These are phyloP conservation scores for Meteorus sp. DNA, from an alignment of 1,140 invertebrate genomes.

Conservation along the genomic window DNA sequence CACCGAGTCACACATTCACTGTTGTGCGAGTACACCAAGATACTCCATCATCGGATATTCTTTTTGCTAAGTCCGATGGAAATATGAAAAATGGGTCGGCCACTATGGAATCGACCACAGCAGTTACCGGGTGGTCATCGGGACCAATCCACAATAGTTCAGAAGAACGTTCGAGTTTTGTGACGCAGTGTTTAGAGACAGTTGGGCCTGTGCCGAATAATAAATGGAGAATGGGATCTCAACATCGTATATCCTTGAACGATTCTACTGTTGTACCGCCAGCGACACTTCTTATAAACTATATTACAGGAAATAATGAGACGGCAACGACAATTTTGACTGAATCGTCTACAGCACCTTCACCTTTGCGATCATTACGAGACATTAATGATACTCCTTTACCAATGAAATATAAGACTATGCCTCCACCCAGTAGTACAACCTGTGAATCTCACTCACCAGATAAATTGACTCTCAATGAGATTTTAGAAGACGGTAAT, in stretches of 20 bases:
- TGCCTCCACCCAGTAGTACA: conserved; percentile 60
- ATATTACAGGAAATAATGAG: conserved; percentile 8
- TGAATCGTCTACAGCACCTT: conserved; percentile 63
- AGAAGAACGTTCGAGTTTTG: conserved; percentile 39
- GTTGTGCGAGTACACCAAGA: conserved; percentile 21
- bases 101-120: conserved; percentile 1
- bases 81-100: conserved; percentile 34
- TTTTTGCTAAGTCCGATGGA: conserved; percentile 25
- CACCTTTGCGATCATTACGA: conserved; percentile 54
- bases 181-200: conserved; percentile 37
- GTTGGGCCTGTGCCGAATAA: conserved; percentile 32
- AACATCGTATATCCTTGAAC: conserved; percentile 30
- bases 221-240: conserved; percentile 42
- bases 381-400: conserved; percentile 45
- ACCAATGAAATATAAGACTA: conserved; percentile 62
- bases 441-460: conserved; percentile 41
- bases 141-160: conserved; percentile 23
- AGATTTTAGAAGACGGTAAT: conserved; percentile 73
- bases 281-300: conserved; percentile 16
- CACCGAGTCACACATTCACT: conserved; percentile 29
- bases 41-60: not conserved
- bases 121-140: conserved; percentile 16
- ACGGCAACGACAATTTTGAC: conserved; percentile 58
- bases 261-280: conserved; percentile 21
- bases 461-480: conserved; percentile 66